phyloP scores from a whole-genome alignment of 2,797 vertebrate species.

The Lutra lutra region DNA sequence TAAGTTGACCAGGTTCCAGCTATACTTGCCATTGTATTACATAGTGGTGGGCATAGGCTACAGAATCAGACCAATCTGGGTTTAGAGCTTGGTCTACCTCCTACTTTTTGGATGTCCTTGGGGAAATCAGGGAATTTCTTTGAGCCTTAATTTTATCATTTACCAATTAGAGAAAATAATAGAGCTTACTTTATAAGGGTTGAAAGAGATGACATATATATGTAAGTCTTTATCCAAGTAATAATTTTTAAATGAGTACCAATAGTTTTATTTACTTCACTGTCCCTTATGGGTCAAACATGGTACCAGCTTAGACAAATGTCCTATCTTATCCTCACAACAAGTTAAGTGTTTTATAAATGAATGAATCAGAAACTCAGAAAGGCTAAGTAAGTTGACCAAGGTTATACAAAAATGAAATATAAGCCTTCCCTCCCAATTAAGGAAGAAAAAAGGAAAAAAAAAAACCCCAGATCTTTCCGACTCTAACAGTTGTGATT shows the following conservation, averaged over 20 bases:
- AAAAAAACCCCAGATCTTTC: background rate
- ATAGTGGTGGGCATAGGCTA: background rate
- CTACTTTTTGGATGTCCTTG: background rate
- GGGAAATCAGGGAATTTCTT: background rate
- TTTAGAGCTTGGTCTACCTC: background rate
- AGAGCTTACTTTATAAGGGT: background rate
- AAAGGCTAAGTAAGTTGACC: background rate
- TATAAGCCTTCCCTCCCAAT: background rate
- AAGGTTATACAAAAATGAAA: background rate
- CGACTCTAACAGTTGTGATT: background rate
- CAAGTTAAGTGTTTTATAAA: background rate
- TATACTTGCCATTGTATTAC: background rate
- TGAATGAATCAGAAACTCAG: background rate
- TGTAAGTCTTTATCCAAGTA: background rate
- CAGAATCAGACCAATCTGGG: background rate
- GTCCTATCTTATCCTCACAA: background rate
- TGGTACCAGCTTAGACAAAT: background rate
- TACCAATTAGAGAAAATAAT: background rate
- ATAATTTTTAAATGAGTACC: background rate
- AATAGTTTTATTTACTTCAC: slow-evolving; percentile 4
- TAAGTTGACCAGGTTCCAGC: background rate
- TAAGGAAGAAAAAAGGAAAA: background rate
- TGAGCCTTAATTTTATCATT: background rate
- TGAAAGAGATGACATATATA: background rate
- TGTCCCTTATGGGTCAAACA: background rate